Evolutionary conservation across 2,888 invertebrate species (phyloP).

Genomic region (Athalia cordata): DNA sequence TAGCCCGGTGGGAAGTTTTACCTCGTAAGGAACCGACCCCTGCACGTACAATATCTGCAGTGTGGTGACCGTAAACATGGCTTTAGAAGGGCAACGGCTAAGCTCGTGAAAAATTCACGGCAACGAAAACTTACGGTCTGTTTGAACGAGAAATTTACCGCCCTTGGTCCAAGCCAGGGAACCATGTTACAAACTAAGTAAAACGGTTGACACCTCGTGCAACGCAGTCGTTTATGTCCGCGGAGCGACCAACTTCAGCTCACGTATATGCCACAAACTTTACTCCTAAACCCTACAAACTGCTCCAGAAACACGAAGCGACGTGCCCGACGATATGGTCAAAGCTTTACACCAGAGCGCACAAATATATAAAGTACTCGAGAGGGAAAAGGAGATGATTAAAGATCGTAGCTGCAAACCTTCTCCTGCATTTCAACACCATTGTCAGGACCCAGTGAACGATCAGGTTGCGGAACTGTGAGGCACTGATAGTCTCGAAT

Average conservation of each 20-base stretch:
- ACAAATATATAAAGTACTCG: background rate
- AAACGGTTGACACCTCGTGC: slow-evolving; percentile 19
- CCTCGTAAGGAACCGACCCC: background rate
- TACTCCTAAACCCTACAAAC: slow-evolving; percentile 23
- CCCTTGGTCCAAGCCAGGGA: slow-evolving; percentile 23
- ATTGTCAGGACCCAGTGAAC: slow-evolving; percentile 62
- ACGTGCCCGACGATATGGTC: no score
- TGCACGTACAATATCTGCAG: no score
- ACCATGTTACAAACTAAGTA: slow-evolving; percentile 24
- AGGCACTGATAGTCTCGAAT: slow-evolving; percentile 61
- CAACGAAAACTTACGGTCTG: slow-evolving; percentile 24
- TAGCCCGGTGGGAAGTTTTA: background rate
- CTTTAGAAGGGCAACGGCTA: slow-evolving; percentile 18
- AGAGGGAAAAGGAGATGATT: background rate
- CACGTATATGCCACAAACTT: slow-evolving; percentile 19
- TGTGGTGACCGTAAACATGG: slow-evolving; percentile 17
- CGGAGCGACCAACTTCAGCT: slow-evolving; percentile 1
- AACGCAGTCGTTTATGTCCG: slow-evolving; percentile 17
- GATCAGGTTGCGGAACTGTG: slow-evolving; percentile 59
- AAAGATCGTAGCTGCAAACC: slow-evolving; percentile 49
- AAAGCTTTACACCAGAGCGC: no score
- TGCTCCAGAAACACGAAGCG: no score
- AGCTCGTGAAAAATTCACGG: slow-evolving; percentile 38
- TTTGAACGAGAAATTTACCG: slow-evolving; percentile 33
- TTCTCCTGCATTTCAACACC: slow-evolving; percentile 57